Percentiles rank a stretch among this genome's conserved stretches.
phyloP scores from a whole-genome alignment of 2,888 invertebrate species.

The Torymus texanus region DNA sequence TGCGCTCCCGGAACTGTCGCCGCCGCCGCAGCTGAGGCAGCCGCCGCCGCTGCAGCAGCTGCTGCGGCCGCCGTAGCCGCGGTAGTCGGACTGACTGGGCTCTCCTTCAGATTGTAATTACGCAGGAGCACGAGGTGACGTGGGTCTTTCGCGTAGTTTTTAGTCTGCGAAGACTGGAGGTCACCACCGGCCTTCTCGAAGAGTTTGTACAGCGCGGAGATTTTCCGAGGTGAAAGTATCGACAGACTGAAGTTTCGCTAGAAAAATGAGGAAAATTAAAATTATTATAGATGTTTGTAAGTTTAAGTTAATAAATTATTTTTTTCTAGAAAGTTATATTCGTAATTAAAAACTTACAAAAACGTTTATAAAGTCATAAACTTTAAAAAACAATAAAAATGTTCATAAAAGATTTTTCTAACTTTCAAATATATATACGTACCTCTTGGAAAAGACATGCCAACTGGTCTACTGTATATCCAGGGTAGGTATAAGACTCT shows the following conservation, averaged over 20 bases:
- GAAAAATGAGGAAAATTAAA: slow-evolving; percentile 67
- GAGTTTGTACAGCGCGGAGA: slow-evolving; percentile 88
- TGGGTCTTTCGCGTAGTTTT: slow-evolving; percentile 94
- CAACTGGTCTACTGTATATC: slow-evolving; percentile 89
- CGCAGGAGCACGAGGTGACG: slow-evolving; percentile 84
- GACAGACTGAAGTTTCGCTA: slow-evolving; percentile 89
- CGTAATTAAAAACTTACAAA: no score
- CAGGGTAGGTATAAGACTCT: slow-evolving; percentile 84
- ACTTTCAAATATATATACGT: neutral
- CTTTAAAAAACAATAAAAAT: no score
- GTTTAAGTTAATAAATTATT: no score
- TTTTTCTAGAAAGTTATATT: no score
- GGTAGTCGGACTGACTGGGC: slow-evolving; percentile 81
- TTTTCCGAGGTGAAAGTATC: slow-evolving; percentile 91
- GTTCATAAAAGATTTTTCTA: no score
- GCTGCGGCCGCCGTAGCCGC: slow-evolving; percentile 77
- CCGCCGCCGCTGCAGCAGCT: slow-evolving; percentile 71
- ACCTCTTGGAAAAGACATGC: slow-evolving; percentile 86
- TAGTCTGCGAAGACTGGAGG: slow-evolving; percentile 84
- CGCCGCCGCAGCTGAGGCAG: slow-evolving; percentile 69
- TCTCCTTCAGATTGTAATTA: slow-evolving; percentile 78
- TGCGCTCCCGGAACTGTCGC: slow-evolving; percentile 77
- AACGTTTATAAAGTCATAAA: no score
- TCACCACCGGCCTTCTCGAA: slow-evolving; percentile 95
- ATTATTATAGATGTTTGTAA: no score